Evolutionary conservation across 2,113 vertebrate genomes (phyloP).

Genomic region (Pimephales promelas): DNA sequence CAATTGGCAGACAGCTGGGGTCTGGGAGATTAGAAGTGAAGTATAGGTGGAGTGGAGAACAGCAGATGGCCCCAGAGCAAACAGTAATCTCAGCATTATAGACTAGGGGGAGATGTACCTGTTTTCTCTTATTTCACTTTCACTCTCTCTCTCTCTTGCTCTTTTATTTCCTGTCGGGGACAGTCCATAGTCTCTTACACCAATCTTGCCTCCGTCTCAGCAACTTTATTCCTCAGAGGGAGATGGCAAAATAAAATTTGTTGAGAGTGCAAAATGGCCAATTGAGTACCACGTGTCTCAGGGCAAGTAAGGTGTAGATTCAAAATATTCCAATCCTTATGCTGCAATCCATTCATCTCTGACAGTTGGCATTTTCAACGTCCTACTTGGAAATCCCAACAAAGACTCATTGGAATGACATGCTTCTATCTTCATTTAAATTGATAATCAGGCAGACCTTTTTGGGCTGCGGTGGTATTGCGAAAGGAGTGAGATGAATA

Average conservation of each 20-base stretch:
- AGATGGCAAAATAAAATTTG: background rate
- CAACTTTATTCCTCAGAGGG: background rate
- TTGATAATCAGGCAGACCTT: too few relatives aligned
- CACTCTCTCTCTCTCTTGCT: slow-evolving; percentile 23
- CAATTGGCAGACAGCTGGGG: slow-evolving; percentile 81
- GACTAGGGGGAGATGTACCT: slow-evolving; percentile 79
- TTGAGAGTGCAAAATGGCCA: background rate
- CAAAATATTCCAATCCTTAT: background rate
- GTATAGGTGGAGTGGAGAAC: slow-evolving; percentile 70
- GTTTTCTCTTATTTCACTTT: slow-evolving; percentile 76
- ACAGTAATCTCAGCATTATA: slow-evolving; percentile 81
- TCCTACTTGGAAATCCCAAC: background rate
- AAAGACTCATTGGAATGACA: background rate
- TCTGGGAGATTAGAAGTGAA: slow-evolving; percentile 81
- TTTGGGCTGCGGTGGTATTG: too few relatives aligned
- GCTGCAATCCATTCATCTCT: background rate
- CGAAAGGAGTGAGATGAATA: background rate
- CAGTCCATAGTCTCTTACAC: slow-evolving; percentile 68
- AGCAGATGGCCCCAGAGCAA: slow-evolving; percentile 74
- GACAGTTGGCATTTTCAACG: background rate
- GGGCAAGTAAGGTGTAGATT: background rate
- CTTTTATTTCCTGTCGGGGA: slow-evolving; percentile 65
- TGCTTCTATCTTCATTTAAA: background rate
- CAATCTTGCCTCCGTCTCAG: slow-evolving; percentile 25
- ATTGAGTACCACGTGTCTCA: background rate